A percentile compares a stretch with the other conserved stretches of the same genome.
phyloP scores from a whole-genome alignment of 1,140 invertebrate species.

The Caerostris extrusa region DNA sequence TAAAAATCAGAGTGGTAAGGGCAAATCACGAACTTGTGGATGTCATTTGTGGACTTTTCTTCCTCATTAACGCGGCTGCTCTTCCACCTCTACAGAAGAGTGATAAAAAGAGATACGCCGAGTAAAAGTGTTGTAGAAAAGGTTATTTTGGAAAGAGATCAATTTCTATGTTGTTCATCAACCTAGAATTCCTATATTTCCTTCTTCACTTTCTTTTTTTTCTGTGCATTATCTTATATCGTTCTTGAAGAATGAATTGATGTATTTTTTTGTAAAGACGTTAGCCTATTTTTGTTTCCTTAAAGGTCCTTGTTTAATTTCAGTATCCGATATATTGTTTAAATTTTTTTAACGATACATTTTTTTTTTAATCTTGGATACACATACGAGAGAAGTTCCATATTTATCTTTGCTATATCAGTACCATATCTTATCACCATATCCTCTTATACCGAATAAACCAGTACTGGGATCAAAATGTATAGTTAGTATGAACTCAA shows the following conservation, averaged over 20 bases:
- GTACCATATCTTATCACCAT: too few relatives aligned
- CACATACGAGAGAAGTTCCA: too few relatives aligned
- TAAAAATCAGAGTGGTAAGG: conserved; percentile 64
- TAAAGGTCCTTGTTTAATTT: too few relatives aligned
- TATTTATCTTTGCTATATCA: too few relatives aligned
- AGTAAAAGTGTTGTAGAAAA: conserved; percentile 66
- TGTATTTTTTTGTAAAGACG: too few relatives aligned
- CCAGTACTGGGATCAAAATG: too few relatives aligned
- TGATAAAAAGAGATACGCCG: conserved; percentile 62
- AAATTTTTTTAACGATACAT: too few relatives aligned
- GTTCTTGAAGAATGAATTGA: background rate
- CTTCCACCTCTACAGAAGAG: conserved; percentile 11
- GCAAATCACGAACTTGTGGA: conserved; percentile 33
- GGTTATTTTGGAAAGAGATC: conserved; percentile 68
- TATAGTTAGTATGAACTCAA: too few relatives aligned
- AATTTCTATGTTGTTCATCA: conserved; percentile 70
- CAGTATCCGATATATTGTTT: too few relatives aligned
- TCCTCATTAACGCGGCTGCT: conserved; percentile 49
- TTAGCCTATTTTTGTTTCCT: too few relatives aligned
- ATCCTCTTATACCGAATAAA: too few relatives aligned
- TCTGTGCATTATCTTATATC: background rate
- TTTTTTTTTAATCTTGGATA: too few relatives aligned
- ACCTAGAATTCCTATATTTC: conserved; percentile 10
- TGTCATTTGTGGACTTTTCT: conserved; percentile 61
- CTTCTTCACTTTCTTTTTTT: background rate